A percentile compares a stretch with the other conserved stretches of the same genome.
phyloP scores from a whole-genome alignment of 2,113 vertebrate species.

The Raja brachyura region DNA sequence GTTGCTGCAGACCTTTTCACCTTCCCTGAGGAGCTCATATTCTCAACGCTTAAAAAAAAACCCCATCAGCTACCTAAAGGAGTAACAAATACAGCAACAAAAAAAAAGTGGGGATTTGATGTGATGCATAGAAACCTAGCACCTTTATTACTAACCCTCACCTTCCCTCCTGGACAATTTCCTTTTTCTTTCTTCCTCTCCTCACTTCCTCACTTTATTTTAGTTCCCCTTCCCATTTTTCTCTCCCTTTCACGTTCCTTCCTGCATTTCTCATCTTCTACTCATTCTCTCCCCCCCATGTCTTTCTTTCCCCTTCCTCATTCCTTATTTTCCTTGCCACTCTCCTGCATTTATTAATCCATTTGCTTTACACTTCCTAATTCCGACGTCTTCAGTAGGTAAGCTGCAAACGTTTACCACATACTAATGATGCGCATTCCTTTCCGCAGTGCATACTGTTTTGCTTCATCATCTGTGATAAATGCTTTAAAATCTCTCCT shows the following conservation, averaged over 20 bases:
- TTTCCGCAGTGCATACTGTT: neutral
- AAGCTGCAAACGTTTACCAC: neutral
- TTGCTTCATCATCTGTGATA: neutral
- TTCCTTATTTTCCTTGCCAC: too few species aligned
- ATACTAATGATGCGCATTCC: neutral
- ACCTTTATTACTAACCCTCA: neutral
- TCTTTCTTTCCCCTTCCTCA: neutral
- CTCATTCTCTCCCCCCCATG: neutral
- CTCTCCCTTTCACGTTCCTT: too few species aligned
- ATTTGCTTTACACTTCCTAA: neutral
- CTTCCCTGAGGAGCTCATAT: neutral
- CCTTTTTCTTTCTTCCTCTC: neutral
- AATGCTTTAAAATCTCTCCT: neutral
- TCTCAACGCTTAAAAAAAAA: neutral
- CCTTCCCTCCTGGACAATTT: neutral
- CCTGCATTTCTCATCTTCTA: too few species aligned
- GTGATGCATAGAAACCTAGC: neutral
- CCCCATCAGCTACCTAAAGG: neutral
- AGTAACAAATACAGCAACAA: neutral
- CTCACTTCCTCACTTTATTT: too few species aligned
- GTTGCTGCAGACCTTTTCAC: neutral
- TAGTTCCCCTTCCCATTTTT: neutral
- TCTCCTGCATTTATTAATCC: too few species aligned
- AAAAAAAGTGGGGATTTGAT: neutral
- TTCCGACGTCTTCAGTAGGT: neutral